Evolutionary conservation across 2,888 invertebrate genomes (phyloP), one percentile per base, ranked within the genome.

Genomic region (Chromoteleia sp.): DNA sequence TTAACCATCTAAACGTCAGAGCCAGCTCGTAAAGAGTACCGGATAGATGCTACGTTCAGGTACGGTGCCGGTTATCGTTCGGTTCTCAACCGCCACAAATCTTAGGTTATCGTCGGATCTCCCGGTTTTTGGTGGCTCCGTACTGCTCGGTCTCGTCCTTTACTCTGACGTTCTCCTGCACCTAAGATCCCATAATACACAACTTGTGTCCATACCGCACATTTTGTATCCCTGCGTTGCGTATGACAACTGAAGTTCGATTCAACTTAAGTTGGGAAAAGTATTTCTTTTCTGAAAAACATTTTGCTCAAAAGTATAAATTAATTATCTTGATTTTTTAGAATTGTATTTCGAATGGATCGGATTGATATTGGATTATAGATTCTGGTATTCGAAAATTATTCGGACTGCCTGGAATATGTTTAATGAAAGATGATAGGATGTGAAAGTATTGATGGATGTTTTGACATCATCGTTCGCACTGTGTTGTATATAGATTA

Each of bases 41-140:
- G 81, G 71, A 67, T 71, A 61, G 81, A 76, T 68, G 76, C 76
- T 77, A 43, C 73, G 63, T 61, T 81, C 81, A 81, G 81, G 76
- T 81, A 81, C 83, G 82, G 58, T 76, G 80, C 82, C 83, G 88
- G 89, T 89, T 89, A 89, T 89, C 89, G 85, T 81, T 85, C 84
- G 85, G 86, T 82, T 87, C 88, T 85, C 85, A 85, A 87, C 87
- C 87, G 85, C 88, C 88, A 90, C 90, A 90, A 90, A 90, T 90
- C 90, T 89, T 83, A 73, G 67, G 79, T 86, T 89, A 90, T 89
- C 89, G 87, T 76, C 75, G 84, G 85, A 90, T 90, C 89, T 89
- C 84, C 85, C 83, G 87, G 86, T 89, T 89, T 89, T 89, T 86
- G 88, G 88, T 88, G 86, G 86, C 86, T 87, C 85, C 87, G 87